These are phyloP conservation scores for Pangasius djambal DNA, from an alignment of 2,797 vertebrate genomes.

Conservation along the genomic window DNA sequence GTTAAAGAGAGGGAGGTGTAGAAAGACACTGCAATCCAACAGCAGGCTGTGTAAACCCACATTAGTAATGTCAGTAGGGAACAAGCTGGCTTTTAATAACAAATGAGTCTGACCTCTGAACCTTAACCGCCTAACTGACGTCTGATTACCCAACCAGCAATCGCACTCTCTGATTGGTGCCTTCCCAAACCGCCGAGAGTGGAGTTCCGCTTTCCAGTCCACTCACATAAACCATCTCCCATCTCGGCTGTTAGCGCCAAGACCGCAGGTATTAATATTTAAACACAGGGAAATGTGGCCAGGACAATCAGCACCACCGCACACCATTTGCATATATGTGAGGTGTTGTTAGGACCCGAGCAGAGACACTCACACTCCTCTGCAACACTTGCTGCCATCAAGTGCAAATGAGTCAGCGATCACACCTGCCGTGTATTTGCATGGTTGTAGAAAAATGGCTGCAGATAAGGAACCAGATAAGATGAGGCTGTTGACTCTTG, in stretches of 20 bases:
- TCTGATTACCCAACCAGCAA: constrained; percentile 49
- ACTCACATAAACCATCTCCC: constrained; percentile 57
- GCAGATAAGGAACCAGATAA: constrained; percentile 52
- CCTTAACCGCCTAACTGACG: constrained; percentile 58
- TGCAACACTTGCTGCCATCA: constrained; percentile 31
- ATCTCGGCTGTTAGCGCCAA: constrained; percentile 44
- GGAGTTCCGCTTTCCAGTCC: constrained; percentile 58
- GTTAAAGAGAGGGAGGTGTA: constrained; percentile 1
- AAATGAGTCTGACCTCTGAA: constrained; percentile 56
- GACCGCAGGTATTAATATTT: constrained; percentile 59
- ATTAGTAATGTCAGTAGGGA: constrained; percentile 22
- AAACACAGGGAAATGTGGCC: constrained; percentile 52
- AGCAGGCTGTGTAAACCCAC: not conserved
- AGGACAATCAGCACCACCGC: constrained; percentile 49
- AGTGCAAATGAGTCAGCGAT: constrained; percentile 64
- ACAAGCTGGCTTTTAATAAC: constrained; percentile 60
- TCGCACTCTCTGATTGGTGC: constrained; percentile 40
- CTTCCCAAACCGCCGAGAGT: constrained; percentile 51
- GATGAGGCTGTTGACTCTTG: constrained; percentile 38
- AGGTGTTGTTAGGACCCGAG: constrained; percentile 37
- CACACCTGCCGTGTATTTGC: constrained; percentile 69
- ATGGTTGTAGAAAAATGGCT: constrained; percentile 67
- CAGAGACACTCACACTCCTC: constrained; percentile 47
- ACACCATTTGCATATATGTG: constrained; percentile 65
- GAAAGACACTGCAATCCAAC: constrained; percentile 7